Percentiles rank a stretch among this genome's conserved stretches.
Evolutionary conservation across 1,140 invertebrate genomes (phyloP).

Genomic region (fruit fly (Drosophila melanogaster)): Release_6_plus_ISO1_MT NC_004354.4:12111001-12111500

Average conservation of each 20-base stretch:
- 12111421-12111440: background rate
- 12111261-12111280: constrained; percentile 1
- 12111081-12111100: too few relatives aligned
- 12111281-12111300: background rate
- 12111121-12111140: background rate
- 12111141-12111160: background rate
- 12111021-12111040: background rate
- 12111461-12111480: constrained; percentile 8
- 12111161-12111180: background rate
- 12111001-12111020: background rate
- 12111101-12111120: background rate
- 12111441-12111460: background rate
- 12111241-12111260: background rate
- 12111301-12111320: background rate
- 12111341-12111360: too few relatives aligned
- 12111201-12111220: constrained; percentile 9
- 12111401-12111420: constrained; percentile 12
- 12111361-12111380: background rate
- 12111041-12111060: background rate
- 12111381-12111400: background rate
- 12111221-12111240: background rate
- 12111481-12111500: background rate
- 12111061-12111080: background rate
- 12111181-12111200: background rate
- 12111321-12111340: background rate